phyloP scores from a whole-genome alignment of 2,888 invertebrate species.

The Habrosyne pyritoides region DNA sequence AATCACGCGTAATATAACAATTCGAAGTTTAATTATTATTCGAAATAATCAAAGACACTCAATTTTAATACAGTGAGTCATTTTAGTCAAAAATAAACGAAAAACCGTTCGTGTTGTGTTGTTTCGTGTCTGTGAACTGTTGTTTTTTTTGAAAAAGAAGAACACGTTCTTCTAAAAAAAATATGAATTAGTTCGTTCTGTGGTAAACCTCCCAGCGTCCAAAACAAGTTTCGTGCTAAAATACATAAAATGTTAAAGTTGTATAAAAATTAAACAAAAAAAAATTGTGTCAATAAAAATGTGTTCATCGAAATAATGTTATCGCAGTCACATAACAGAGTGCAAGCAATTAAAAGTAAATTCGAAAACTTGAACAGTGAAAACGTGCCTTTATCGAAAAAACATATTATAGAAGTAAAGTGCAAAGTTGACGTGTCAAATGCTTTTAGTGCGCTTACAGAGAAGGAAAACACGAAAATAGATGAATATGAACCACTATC shows the following conservation, averaged over 20 bases:
- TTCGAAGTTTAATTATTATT: neutral
- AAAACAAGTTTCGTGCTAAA: neutral
- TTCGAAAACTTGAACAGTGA: slow-evolving; percentile 82
- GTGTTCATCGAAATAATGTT: slow-evolving; percentile 73
- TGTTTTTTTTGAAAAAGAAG: neutral
- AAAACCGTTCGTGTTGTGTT: slow-evolving; percentile 10
- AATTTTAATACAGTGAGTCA: neutral
- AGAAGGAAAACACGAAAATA: slow-evolving; percentile 15
- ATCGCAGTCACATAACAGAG: slow-evolving; percentile 79
- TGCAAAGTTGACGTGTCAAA: slow-evolving; percentile 32
- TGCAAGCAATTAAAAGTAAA: slow-evolving; percentile 86
- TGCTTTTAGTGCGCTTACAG: slow-evolving; percentile 17
- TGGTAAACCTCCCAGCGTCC: neutral
- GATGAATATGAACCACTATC: slow-evolving; percentile 26
- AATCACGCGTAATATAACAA: slow-evolving; percentile 2
- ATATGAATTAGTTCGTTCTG: slow-evolving; percentile 9
- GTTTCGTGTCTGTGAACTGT: slow-evolving; percentile 8
- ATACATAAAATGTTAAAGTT: neutral
- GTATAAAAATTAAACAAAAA: neutral
- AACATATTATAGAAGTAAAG: slow-evolving; percentile 15
- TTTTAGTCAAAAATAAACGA: slow-evolving; percentile 8
- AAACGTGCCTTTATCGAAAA: slow-evolving; percentile 41
- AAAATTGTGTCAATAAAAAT: slow-evolving; percentile 46
- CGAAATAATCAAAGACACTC: neutral
- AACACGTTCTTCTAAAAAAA: slow-evolving; percentile 17